Conservation (phyloP, 2,888 invertebrate genomes). For the Volucella bombylans region DNA sequence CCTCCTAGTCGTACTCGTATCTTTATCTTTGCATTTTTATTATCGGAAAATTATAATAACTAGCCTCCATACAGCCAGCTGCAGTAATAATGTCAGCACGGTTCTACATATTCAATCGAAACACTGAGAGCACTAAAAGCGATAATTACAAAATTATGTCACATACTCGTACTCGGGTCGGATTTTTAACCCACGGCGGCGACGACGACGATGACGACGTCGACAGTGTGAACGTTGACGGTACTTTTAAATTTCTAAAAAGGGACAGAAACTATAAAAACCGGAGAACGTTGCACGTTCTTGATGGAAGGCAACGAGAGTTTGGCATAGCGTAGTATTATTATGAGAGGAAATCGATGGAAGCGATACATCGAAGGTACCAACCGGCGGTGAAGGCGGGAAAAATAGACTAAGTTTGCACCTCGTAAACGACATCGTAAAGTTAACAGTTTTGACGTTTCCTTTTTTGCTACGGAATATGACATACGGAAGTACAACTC, state of each 20-base stretch:
- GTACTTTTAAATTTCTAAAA: conserved; percentile 5
- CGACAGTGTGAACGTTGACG: too few species aligned
- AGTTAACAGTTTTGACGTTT: conserved; percentile 40
- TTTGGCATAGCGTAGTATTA: background rate
- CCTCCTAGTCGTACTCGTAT: background rate
- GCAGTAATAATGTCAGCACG: conserved; percentile 14
- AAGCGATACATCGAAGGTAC: conserved; percentile 17
- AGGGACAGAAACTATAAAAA: conserved; percentile 33
- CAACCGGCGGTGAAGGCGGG: background rate
- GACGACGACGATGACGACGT: background rate
- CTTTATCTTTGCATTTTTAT: conserved; percentile 35
- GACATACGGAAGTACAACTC: conserved; percentile 34
- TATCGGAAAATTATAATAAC: conserved; percentile 27
- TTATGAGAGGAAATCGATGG: conserved; percentile 7
- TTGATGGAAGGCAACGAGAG: background rate
- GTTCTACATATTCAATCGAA: conserved; percentile 4
- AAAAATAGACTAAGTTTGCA: conserved; percentile 54
- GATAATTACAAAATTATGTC: conserved; percentile 51
- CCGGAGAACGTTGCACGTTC: background rate
- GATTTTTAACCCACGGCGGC: background rate
- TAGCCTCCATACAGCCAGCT: background rate
- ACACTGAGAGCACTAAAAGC: background rate
- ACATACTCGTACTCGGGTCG: conserved; percentile 17
- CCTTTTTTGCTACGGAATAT: conserved; percentile 19
- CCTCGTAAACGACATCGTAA: conserved; percentile 56